Percentiles rank a stretch among this genome's conserved stretches.
Evolutionary conservation across 2,113 vertebrate genomes (phyloP).

Genomic region (Cepphus grylle): DNA sequence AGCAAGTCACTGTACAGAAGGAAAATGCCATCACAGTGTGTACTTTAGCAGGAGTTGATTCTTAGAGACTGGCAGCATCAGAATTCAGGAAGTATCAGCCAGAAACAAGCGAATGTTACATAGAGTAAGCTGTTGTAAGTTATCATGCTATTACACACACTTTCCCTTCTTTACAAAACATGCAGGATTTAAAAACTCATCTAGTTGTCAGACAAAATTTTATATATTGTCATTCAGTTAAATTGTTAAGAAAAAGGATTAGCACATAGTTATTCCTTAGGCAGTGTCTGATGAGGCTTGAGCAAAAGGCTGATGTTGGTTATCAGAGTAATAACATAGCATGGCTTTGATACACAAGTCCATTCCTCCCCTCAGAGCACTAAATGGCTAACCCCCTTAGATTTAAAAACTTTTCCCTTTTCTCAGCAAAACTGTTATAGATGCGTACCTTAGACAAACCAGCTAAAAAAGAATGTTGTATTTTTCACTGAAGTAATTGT

Average conservation of each 20-base stretch:
- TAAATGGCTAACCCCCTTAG: background rate
- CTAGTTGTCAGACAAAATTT: background rate
- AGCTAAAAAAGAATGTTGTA: background rate
- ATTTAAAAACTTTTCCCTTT: background rate
- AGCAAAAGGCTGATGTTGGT: background rate
- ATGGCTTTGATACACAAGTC: background rate
- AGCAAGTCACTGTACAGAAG: background rate
- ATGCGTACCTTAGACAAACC: background rate
- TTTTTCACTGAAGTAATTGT: background rate
- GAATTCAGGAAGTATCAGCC: background rate
- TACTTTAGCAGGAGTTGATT: background rate
- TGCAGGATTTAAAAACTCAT: background rate
- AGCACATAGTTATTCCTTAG: background rate
- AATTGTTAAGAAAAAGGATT: background rate
- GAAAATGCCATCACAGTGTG: background rate
- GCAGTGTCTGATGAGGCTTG: background rate
- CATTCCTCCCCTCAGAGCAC: background rate
- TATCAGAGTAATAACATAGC: background rate
- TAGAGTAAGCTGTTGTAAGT: background rate
- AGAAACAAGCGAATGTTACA: background rate
- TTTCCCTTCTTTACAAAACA: background rate
- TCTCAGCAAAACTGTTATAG: background rate
- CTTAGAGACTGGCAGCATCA: background rate
- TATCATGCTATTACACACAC: background rate
- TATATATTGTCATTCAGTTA: background rate